phyloP scores from a whole-genome alignment of 1,140 invertebrate species.

The Diabrotica undecimpunctata region DNA sequence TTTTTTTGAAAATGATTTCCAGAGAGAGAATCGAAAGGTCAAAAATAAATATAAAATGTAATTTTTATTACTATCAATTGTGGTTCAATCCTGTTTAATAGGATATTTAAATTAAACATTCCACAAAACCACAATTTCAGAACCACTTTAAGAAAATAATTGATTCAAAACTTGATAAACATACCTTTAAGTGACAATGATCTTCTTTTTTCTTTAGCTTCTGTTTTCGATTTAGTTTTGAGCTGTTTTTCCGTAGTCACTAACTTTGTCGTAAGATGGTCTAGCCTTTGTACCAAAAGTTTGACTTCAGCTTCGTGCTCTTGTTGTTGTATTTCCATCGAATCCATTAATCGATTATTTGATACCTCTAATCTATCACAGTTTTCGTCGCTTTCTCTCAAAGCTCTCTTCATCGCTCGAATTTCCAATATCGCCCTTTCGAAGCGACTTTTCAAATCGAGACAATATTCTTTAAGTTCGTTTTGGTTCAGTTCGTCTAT shows the following conservation, averaged over 20 bases:
- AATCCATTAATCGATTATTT: slow-evolving; percentile 69
- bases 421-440: slow-evolving; percentile 81
- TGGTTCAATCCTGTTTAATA: too few species aligned
- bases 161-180: neutral
- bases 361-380: slow-evolving; percentile 76
- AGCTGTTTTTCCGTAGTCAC: slow-evolving; percentile 79
- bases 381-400: slow-evolving; percentile 74
- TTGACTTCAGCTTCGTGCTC: slow-evolving; percentile 70
- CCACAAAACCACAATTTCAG: too few species aligned
- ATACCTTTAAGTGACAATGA: slow-evolving; percentile 75
- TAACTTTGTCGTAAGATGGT: slow-evolving; percentile 79
- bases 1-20: too few species aligned
- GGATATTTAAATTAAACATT: too few species aligned
- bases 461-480: slow-evolving; percentile 74
- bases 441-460: slow-evolving; percentile 69
- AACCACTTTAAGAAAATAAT: too few species aligned
- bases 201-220: slow-evolving; percentile 71
- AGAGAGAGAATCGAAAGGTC: too few species aligned
- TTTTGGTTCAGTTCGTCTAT: slow-evolving; percentile 71
- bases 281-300: slow-evolving; percentile 77
- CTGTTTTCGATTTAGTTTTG: slow-evolving; percentile 74
- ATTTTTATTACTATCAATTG: too few species aligned
- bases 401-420: slow-evolving; percentile 72
- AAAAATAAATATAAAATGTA: too few species aligned
- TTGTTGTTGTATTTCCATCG: slow-evolving; percentile 63